phyloP scores from a whole-genome alignment of 1,140 invertebrate species.

The Ceratosolen solmsi region DNA sequence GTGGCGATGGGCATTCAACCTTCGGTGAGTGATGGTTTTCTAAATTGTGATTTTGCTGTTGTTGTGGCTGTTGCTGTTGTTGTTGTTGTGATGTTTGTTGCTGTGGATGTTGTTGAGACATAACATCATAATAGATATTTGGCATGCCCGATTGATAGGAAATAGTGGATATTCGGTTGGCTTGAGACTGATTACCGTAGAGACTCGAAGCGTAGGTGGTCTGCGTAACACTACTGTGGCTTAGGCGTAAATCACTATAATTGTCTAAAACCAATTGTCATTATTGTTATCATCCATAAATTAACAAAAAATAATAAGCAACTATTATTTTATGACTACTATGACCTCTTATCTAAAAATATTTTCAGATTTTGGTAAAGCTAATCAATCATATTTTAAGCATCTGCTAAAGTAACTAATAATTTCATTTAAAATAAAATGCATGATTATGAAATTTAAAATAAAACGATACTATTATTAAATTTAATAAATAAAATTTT shows the following conservation, averaged over 20 bases:
- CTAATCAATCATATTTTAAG: too few species aligned
- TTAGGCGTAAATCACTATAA: conserved; percentile 64
- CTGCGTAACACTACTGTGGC: conserved; percentile 56
- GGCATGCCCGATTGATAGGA: conserved; percentile 52
- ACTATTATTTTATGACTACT: too few species aligned
- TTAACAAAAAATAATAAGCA: too few species aligned
- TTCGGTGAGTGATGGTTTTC: conserved; percentile 66
- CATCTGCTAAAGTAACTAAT: too few species aligned
- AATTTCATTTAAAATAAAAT: too few species aligned
- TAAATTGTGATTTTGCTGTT: conserved; percentile 50
- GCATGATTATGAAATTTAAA: too few species aligned
- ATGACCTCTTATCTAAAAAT: too few species aligned
- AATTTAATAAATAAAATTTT: too few species aligned
- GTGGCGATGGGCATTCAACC: conserved; percentile 66
- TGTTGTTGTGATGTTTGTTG: conserved; percentile 61
- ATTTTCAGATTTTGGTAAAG: too few species aligned
- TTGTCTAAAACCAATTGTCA: conserved; percentile 68
- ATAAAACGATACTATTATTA: too few species aligned
- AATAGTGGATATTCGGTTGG: conserved; percentile 53
- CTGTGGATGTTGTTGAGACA: conserved; percentile 58
- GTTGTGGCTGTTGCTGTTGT: conserved; percentile 54
- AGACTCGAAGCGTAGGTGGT: conserved; percentile 53
- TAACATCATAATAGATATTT: conserved; percentile 63
- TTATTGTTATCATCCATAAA: too few species aligned
- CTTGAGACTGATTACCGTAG: conserved; percentile 54